A percentile compares a stretch with the other conserved stretches of the same genome.
Evolutionary conservation across 2,113 vertebrate genomes (phyloP).

Genomic region (Nicator chloris): DNA sequence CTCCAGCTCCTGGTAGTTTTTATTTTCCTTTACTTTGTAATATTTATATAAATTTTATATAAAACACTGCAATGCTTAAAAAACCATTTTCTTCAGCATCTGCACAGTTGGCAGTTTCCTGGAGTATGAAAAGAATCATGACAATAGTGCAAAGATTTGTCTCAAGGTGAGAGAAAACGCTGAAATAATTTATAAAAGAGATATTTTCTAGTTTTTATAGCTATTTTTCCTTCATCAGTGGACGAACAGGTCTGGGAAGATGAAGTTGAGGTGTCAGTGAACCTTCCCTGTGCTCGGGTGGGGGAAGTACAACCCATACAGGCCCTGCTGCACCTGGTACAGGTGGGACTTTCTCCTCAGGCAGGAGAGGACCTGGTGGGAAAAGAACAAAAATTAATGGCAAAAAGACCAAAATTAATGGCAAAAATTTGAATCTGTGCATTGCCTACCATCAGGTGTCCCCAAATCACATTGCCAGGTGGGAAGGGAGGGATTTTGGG

Average conservation of each 20-base stretch:
- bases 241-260: not conserved
- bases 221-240: constrained; percentile 10
- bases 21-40: not conserved
- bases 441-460: not conserved
- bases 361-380: constrained; percentile 22
- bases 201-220: not conserved
- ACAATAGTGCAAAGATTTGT: not conserved
- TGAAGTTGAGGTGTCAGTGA: not conserved
- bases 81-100: not conserved
- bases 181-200: constrained; percentile 8
- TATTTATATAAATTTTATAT: not conserved
- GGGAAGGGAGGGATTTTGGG: not conserved
- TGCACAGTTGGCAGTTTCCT: not conserved
- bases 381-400: not conserved
- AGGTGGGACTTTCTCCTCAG: constrained; percentile 25
- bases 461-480: fast-evolving
- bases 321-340: constrained; percentile 50
- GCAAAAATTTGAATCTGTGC: not conserved
- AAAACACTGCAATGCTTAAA: not conserved
- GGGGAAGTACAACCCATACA: constrained; percentile 42
- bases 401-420: not conserved
- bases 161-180: not conserved
- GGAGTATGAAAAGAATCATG: not conserved
- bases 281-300: constrained; percentile 37
- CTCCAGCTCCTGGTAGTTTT: not conserved